Base-by-base conservation (phyloP, 2,113 vertebrate genomes). In the Cepphus grylle region DNA sequence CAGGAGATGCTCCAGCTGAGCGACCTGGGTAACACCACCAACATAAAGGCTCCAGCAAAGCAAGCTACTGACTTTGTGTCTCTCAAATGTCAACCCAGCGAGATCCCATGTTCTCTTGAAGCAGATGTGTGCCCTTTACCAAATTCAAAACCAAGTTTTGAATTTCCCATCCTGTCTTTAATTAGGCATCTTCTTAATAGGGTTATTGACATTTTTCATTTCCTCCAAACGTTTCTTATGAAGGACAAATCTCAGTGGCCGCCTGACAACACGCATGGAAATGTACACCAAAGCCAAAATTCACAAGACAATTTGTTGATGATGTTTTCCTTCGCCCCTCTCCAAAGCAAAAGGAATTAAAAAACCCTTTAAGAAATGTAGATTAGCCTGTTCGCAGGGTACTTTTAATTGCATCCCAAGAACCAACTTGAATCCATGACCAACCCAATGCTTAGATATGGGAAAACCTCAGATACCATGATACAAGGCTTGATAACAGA, bases 261-360 rank as follows among this genome's bases (percentile, higher is more conserved):
- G 5, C 42, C 45, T 76, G 43, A 73, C 17, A 65, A 49, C 10
- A 3, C 0, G 15, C 20, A 26, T 0, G 0, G 34, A 40, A 22
- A 79, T 2, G 9, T 27, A 59, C 22, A 55, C 25, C 43, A 56
- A 76, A 61, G 56, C 40, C 49, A 87, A 94, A 87, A 82, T 22
- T 59, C 58, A 36, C 23, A 49, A n/a, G 63, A 42, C 17, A 16
- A 45, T 78, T 87, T 61, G 25, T 32, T 67, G 47, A n/a, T 1
- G 4, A 56, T 8, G 7, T 56, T 83, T 81, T 74, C 55, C 38
- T 77, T n/a, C 43, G 34, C 27, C 49, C 4, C 19, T 71, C 34
- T 67, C 38, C 17, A 34, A 74, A 67, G 42, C 11, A 69, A 86
- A 90, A 90, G 26, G 43, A 50, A 66, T 81, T 67, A 2, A 53